Percentiles rank a stretch among this genome's conserved stretches.
Conservation (phyloP, 2,797 vertebrate species). For the Crenichthys baileyi region DNA sequence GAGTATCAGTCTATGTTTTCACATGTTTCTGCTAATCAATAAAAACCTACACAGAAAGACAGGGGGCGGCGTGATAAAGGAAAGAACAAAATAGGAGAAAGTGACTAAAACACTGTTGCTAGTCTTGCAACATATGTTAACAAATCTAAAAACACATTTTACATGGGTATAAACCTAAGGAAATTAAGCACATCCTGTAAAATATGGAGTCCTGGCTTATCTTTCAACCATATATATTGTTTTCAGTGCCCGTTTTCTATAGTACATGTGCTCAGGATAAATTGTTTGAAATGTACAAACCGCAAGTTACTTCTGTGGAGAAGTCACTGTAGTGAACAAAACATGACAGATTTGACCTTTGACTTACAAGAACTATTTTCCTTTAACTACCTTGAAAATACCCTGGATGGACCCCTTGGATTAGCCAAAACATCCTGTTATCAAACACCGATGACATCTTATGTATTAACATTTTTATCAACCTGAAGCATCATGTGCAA, state of each 20-base stretch:
- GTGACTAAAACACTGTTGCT: background rate
- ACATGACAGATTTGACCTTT: background rate
- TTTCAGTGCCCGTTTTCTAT: background rate
- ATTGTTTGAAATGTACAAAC: too few relatives aligned
- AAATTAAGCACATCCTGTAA: background rate
- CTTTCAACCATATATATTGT: background rate
- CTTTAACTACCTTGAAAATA: background rate
- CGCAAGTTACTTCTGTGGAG: background rate
- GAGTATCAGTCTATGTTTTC: background rate
- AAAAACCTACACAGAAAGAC: background rate
- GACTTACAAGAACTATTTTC: background rate
- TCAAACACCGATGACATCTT: background rate
- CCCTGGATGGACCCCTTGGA: background rate
- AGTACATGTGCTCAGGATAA: too few relatives aligned
- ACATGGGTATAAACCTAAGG: background rate
- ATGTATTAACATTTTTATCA: background rate
- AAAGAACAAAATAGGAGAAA: slow-evolving; percentile 10
- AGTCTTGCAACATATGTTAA: background rate
- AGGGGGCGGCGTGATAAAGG: slow-evolving; percentile 4
- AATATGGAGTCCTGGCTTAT: background rate
- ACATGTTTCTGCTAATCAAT: background rate
- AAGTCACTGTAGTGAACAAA: background rate
- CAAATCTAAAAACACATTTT: background rate
- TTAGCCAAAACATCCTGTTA: background rate
- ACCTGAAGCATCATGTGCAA: background rate